A percentile compares a stretch with the other conserved stretches of the same genome.
Evolutionary conservation across 2,797 vertebrate species (phyloP).

Genomic region (Choloepus didactylus): DNA sequence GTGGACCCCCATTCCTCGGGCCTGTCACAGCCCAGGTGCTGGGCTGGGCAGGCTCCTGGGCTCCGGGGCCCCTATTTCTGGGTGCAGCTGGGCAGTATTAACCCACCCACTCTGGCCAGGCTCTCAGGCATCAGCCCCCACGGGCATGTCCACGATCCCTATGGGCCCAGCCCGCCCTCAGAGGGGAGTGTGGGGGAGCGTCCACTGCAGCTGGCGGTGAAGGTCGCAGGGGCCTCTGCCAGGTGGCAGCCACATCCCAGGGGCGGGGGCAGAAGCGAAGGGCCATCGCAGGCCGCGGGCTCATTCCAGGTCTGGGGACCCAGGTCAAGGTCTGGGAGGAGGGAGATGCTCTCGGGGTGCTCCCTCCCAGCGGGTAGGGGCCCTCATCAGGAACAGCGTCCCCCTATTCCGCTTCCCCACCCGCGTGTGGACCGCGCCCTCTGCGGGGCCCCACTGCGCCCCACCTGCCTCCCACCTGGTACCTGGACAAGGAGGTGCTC

Average conservation of each 20-base stretch:
- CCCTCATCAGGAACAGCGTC: fast-evolving
- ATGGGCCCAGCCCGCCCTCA: background rate
- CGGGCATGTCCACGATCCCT: fast-evolving
- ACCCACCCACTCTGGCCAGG: background rate
- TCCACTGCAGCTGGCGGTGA: background rate
- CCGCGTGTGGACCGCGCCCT: background rate
- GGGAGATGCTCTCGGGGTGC: background rate
- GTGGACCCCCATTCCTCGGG: background rate
- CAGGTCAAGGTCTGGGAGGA: fast-evolving
- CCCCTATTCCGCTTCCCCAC: fast-evolving
- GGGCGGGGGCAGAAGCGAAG: background rate
- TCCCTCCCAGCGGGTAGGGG: background rate
- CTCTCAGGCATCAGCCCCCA: background rate
- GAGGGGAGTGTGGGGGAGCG: background rate
- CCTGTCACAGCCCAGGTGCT: background rate
- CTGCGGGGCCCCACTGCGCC: background rate
- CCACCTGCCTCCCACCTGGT: background rate
- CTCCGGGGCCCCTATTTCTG: background rate
- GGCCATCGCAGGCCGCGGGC: fast-evolving
- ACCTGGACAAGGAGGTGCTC: background rate
- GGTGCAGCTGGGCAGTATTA: background rate
- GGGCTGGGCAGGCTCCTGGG: background rate
- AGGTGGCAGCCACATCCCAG: background rate
- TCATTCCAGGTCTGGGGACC: background rate
- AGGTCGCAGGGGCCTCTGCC: background rate